phyloP scores from a whole-genome alignment of 2,113 vertebrate species.

The Cyrtonyx montezumae region DNA sequence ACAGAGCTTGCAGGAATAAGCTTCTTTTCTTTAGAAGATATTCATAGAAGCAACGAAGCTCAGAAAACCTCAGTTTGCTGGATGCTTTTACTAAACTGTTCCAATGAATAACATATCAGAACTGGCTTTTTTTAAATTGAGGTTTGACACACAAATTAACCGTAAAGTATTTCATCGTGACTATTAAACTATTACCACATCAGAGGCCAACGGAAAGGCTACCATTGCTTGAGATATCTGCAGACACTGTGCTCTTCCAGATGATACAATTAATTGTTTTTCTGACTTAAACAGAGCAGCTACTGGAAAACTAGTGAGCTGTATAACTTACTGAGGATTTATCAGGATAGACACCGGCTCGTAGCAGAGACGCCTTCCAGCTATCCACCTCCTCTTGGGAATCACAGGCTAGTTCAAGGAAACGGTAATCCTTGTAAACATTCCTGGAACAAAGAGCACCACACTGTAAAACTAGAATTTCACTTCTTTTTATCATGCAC shows the following conservation, averaged over 20 bases:
- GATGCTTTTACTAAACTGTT: neutral
- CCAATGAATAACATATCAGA: neutral
- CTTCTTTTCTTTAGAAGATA: constrained; percentile 41
- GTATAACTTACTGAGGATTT: constrained; percentile 85
- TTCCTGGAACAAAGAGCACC: constrained; percentile 82
- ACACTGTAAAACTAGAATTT: constrained; percentile 55
- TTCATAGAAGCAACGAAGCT: neutral
- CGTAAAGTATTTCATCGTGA: constrained; percentile 1
- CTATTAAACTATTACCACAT: neutral
- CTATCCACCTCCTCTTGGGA: constrained; percentile 92
- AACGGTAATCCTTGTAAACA: constrained; percentile 95
- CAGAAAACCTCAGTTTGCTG: neutral
- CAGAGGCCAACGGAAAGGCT: neutral
- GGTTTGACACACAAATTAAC: constrained; percentile 1
- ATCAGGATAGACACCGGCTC: constrained; percentile 92
- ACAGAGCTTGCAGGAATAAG: constrained; percentile 1
- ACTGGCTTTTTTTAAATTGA: neutral
- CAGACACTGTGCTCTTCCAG: neutral
- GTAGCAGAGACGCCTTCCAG: constrained; percentile 94
- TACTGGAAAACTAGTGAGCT: constrained; percentile 27
- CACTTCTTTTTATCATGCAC: neutral
- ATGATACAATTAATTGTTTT: neutral
- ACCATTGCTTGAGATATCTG: neutral
- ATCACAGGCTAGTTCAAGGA: constrained; percentile 90
- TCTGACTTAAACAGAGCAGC: constrained; percentile 22